Percentiles rank a stretch among this genome's conserved stretches.
Conservation (phyloP, 2,888 invertebrate species). For the Amphipoea lucens region DNA sequence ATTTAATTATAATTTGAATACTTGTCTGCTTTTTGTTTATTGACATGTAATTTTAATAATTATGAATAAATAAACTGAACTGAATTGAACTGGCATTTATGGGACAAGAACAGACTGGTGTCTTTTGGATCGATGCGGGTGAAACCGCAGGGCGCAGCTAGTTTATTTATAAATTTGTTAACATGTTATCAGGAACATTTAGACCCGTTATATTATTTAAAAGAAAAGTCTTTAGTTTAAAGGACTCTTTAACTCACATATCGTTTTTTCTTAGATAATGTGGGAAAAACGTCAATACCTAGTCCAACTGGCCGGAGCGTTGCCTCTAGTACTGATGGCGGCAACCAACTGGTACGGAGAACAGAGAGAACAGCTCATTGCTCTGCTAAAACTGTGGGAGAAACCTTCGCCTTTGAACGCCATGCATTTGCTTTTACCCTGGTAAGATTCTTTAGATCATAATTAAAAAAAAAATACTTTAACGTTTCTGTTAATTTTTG, state of each 20-base stretch:
- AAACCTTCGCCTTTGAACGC: slow-evolving; percentile 96
- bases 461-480: background rate
- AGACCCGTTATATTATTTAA: no score
- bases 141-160: no score
- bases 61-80: no score
- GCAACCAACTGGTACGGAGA: slow-evolving; percentile 98
- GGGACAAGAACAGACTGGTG: background rate
- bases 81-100: background rate
- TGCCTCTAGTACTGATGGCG: slow-evolving; percentile 96
- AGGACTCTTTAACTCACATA: background rate
- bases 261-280: slow-evolving; percentile 90
- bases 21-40: no score
- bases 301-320: slow-evolving; percentile 94
- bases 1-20: no score
- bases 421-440: slow-evolving; percentile 97
- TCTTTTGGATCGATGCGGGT: no score
- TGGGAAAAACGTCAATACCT: slow-evolving; percentile 98
- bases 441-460: slow-evolving; percentile 87
- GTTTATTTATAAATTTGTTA: no score
- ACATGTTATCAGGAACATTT: no score
- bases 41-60: no score
- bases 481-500: no score
- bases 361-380: slow-evolving; percentile 95
- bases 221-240: background rate
- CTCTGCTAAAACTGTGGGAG: slow-evolving; percentile 96